phyloP scores from a whole-genome alignment of 2,113 vertebrate species.

The Strix aluco region DNA sequence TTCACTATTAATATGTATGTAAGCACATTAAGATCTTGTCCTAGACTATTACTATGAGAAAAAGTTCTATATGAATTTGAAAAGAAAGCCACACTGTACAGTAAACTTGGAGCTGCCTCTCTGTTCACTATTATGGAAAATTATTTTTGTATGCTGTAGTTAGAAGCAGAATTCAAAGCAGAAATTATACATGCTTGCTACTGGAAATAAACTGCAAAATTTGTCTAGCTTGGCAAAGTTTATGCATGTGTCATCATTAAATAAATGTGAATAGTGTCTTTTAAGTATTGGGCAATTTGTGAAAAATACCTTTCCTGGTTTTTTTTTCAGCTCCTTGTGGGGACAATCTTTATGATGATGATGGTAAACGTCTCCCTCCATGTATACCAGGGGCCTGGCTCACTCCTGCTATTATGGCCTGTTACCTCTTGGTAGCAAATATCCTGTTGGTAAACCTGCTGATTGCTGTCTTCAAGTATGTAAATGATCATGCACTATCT shows the following conservation, averaged over 20 bases:
- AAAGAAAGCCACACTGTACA: background rate
- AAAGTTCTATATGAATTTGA: background rate
- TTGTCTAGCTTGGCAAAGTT: background rate
- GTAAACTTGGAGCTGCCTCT: background rate
- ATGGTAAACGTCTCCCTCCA: constrained; percentile 93
- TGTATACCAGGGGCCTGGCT: constrained; percentile 98
- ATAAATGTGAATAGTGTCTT: background rate
- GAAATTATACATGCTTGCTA: background rate
- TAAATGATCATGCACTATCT: background rate
- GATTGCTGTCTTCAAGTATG: constrained; percentile 98
- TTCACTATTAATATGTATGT: background rate
- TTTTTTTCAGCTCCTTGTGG: constrained; percentile 89
- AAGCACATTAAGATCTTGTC: background rate
- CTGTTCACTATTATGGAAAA: background rate
- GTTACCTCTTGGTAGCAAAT: constrained; percentile 96
- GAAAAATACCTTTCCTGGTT: background rate
- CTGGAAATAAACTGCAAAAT: background rate
- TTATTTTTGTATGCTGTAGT: background rate
- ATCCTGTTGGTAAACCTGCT: constrained; percentile 97
- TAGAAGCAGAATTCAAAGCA: background rate
- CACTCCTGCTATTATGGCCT: constrained; percentile 97
- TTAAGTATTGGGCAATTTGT: background rate
- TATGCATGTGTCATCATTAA: background rate
- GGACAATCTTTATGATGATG: constrained; percentile 94
- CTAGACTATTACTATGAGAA: background rate